Conservation (phyloP, 1,140 invertebrate genomes). For the Battus philenor region DNA sequence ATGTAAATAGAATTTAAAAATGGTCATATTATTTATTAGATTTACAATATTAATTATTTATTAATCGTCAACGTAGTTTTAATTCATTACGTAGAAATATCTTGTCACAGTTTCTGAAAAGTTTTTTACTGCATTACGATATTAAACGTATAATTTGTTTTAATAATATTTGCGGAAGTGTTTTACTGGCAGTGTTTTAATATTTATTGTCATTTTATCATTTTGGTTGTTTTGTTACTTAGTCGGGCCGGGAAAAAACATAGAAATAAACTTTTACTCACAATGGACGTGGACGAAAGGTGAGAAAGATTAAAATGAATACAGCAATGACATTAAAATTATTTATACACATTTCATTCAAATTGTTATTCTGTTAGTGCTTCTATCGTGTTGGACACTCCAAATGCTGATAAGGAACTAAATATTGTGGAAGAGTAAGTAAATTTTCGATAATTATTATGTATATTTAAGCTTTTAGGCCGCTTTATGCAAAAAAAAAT, state of each 20-base stretch:
- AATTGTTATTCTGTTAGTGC: conserved; percentile 10
- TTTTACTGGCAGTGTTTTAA: too few species aligned
- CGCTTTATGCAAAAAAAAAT: too few species aligned
- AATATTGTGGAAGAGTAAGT: conserved; percentile 38
- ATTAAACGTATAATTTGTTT: too few species aligned
- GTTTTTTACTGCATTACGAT: too few species aligned
- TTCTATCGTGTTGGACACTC: not conserved
- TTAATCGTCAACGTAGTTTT: too few species aligned
- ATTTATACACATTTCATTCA: conserved; percentile 18
- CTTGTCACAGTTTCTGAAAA: too few species aligned
- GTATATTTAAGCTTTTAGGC: too few species aligned
- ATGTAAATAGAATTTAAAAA: conserved; percentile 43
- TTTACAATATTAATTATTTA: too few species aligned
- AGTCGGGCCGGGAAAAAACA: conserved; percentile 1
- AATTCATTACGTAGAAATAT: too few species aligned
- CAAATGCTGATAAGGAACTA: conserved; percentile 3
- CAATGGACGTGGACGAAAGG: conserved; percentile 13
- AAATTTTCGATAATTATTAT: not conserved
- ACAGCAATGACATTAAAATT: not conserved
- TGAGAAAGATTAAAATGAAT: conserved; percentile 21
- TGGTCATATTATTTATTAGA: too few species aligned
- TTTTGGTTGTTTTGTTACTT: conserved; percentile 6
- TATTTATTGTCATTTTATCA: not conserved
- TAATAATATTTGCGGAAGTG: too few species aligned
- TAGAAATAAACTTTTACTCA: conserved; percentile 9